Evolutionary conservation across 2,113 vertebrate genomes (phyloP), one percentile per base, ranked within the genome.

Genomic region (Scomber colias): DNA sequence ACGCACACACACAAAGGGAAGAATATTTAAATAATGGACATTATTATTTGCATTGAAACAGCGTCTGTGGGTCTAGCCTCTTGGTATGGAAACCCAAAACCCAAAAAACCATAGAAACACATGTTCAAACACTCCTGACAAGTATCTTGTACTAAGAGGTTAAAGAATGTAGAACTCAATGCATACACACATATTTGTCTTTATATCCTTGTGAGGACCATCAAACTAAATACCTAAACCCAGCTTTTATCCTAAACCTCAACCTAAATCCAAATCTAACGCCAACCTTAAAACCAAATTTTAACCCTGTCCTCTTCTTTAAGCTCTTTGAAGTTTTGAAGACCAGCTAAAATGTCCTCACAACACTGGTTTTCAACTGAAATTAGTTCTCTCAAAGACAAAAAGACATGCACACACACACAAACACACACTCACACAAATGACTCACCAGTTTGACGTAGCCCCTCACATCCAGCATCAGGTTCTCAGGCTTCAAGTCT

Each of bases 401-500:
- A 27, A 27, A 27, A 27, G 24, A 27, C 24, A 27, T 27, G 24
- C 24, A 27, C 24, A 27, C 24, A 51, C 50, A 72, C 17, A 27
- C 24, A 27, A 2, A 51, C 50, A 72, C 17, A 50, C n/a, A 14
- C 12, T 60, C 14, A 5, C 30, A 67, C 45, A 15, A 24, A 19
- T n/a, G 0, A 72, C 70, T 64, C 79, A 97, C 96, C 91, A 97
- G 91, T 87, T 96, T 96, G 77, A 96, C 9, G 2, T 96, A 97
- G 84, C 96, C 96, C 12, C 68, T 89, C 1, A 50, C 30, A 71
- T 96, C 96, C 91, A 96, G 75, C 95, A 96, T 96, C 65, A 96
- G 92, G 90, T 96, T 97, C 93, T 97, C 96, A 0, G 96, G 96
- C 77, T 96, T 96, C 35, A 97, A 93, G 92, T 97, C 96, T 40